A percentile compares a stretch with the other conserved stretches of the same genome.
Evolutionary conservation across 2,113 vertebrate species (phyloP).

Genomic region (Orcinus orca): DNA sequence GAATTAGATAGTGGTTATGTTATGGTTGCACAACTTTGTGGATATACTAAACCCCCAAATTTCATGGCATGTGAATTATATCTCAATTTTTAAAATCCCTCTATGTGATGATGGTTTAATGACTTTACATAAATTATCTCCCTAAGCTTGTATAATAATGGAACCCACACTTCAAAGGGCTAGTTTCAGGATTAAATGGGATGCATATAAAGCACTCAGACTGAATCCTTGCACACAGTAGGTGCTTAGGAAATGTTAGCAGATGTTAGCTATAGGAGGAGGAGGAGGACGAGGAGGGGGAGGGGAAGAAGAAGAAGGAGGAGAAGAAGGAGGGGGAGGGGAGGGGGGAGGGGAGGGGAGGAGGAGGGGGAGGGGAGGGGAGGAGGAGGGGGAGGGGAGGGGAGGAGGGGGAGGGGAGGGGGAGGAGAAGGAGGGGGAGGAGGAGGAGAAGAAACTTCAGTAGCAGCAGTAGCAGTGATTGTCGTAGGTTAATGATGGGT

Average conservation of each 20-base stretch:
- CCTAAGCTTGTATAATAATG: neutral
- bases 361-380: too few relatives aligned
- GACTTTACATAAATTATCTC: neutral
- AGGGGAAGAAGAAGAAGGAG: neutral
- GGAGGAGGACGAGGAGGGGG: neutral
- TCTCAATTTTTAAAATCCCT: neutral
- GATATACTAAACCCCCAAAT: neutral
- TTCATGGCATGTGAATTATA: neutral
- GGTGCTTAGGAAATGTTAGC: neutral
- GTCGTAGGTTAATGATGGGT: neutral
- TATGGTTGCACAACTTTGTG: neutral
- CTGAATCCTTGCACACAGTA: neutral
- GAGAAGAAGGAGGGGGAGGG: too few relatives aligned
- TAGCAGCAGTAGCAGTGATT: neutral
- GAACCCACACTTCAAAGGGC: neutral
- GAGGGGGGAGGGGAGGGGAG: too few relatives aligned
- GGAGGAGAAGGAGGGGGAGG: too few relatives aligned
- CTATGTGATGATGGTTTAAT: neutral
- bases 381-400: fast-evolving
- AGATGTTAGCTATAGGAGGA: too few relatives aligned
- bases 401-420: neutral
- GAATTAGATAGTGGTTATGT: neutral
- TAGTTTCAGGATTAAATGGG: neutral
- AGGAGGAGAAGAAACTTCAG: neutral
- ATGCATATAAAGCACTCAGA: neutral